Evolutionary conservation across 2,797 vertebrate genomes (phyloP).

Genomic region (Clamator glandarius): DNA sequence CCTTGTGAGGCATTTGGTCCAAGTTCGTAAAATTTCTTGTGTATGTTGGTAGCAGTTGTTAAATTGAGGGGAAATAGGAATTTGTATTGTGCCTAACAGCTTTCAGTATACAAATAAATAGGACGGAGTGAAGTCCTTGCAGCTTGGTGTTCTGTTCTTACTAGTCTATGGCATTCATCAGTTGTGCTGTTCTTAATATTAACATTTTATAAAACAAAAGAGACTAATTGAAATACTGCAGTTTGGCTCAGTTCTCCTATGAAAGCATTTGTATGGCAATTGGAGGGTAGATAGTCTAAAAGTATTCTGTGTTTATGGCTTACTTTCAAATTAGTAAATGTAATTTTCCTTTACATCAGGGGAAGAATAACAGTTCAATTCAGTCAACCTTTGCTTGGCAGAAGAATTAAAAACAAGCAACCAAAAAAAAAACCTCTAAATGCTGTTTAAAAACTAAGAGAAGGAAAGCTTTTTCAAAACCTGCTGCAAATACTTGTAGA

Average conservation of each 20-base stretch:
- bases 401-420: not conserved
- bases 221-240: not conserved
- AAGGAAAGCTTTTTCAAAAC: no score
- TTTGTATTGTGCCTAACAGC: not conserved
- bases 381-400: not conserved
- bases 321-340: not conserved
- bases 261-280: not conserved
- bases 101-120: slow-evolving; percentile 22
- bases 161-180: not conserved
- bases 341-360: not conserved
- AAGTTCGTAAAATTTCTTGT: not conserved
- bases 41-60: not conserved
- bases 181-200: not conserved
- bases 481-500: no score
- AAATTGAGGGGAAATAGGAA: not conserved
- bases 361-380: not conserved
- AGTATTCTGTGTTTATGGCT: not conserved
- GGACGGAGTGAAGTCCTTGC: not conserved
- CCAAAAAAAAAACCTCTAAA: not conserved
- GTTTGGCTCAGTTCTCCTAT: not conserved
- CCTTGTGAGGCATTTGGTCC: not conserved
- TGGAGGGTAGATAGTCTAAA: not conserved
- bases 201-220: not conserved
- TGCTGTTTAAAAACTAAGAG: not conserved
- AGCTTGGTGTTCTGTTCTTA: not conserved